phyloP scores from a whole-genome alignment of 2,113 vertebrate genomes.

The Ophiodon elongatus region DNA sequence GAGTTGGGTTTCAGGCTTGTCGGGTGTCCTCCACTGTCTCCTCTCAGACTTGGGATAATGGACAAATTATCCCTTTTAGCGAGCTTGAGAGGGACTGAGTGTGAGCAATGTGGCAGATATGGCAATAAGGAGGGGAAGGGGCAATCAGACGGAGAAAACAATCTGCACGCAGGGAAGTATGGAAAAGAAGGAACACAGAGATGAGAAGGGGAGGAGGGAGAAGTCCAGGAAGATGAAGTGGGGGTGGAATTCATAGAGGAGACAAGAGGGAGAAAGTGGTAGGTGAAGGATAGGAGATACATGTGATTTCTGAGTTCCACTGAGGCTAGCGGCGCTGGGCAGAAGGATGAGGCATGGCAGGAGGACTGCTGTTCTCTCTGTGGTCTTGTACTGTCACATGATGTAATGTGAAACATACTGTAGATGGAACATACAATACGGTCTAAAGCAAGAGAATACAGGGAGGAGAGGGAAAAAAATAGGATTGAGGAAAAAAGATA shows the following conservation, averaged over 20 bases:
- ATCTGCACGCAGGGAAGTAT: background rate
- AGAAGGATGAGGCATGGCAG: slow-evolving; percentile 3
- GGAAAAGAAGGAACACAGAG: slow-evolving; percentile 7
- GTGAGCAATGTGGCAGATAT: slow-evolving; percentile 23
- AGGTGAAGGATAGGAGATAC: slow-evolving; percentile 46
- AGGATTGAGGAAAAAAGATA: background rate
- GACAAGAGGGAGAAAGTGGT: slow-evolving; percentile 31
- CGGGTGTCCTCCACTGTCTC: slow-evolving; percentile 61
- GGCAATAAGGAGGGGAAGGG: background rate
- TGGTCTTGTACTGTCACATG: background rate
- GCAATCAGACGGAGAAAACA: background rate
- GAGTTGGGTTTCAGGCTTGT: slow-evolving; percentile 59
- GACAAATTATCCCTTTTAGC: slow-evolving; percentile 68
- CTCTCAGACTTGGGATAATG: slow-evolving; percentile 57
- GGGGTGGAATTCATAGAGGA: slow-evolving; percentile 52
- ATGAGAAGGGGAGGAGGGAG: slow-evolving; percentile 23
- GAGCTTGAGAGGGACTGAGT: slow-evolving; percentile 26
- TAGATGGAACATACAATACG: background rate
- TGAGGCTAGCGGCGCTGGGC: background rate
- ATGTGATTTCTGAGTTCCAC: slow-evolving; percentile 29
- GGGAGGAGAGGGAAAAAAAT: background rate
- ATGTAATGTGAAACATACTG: background rate
- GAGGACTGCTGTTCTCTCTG: no score
- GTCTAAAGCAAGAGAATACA: background rate
- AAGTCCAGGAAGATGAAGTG: slow-evolving; percentile 10